Conservation (phyloP, 2,113 vertebrate species). For the Hydrolagus affinis region DNA sequence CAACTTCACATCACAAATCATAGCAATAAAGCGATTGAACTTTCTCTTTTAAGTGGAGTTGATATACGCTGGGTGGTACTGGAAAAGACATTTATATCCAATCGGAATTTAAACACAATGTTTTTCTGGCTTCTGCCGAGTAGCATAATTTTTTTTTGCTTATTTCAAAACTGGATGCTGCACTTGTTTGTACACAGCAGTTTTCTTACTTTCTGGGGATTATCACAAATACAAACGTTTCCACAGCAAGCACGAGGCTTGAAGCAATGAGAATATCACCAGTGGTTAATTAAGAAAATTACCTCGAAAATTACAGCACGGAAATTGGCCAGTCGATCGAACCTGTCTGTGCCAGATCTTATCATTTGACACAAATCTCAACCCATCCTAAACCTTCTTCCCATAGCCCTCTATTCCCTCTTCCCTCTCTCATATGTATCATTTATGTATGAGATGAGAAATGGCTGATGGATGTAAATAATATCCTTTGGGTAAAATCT, state of each 20-base stretch:
- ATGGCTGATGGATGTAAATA: neutral
- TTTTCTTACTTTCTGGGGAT: neutral
- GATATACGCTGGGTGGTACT: constrained; percentile 46
- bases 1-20: constrained; percentile 56
- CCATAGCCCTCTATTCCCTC: no score
- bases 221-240: neutral
- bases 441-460: no score
- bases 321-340: no score
- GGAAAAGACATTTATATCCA: constrained; percentile 44
- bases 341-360: no score
- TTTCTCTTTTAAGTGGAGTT: constrained; percentile 48
- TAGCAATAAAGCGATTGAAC: constrained; percentile 51
- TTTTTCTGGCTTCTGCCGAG: constrained; percentile 33
- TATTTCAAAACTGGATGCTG: neutral
- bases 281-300: neutral
- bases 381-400: no score
- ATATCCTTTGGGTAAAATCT: neutral
- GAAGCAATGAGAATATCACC: neutral
- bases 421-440: no score
- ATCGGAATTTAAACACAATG: constrained; percentile 47
- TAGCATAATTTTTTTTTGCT: constrained; percentile 3
- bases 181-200: neutral
- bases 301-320: no score
- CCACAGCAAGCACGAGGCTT: neutral
- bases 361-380: no score